Conservation (phyloP, 2,113 vertebrate species). For the Hystrix cristata region DNA sequence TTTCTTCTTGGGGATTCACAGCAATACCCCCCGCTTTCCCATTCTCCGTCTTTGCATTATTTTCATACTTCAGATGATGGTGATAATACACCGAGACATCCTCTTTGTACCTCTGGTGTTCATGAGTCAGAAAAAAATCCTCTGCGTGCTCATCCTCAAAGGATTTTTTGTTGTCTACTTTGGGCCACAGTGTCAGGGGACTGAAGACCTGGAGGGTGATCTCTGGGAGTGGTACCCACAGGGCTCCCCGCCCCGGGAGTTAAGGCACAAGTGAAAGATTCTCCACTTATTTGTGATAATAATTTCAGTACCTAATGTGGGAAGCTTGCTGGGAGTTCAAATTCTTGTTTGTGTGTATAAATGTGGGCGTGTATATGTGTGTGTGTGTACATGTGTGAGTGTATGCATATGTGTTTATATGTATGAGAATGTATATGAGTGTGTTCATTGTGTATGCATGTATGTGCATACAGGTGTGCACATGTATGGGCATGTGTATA, state of each 20-base stretch:
- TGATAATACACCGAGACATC: neutral
- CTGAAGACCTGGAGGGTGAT: neutral
- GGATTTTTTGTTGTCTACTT: neutral
- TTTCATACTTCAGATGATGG: neutral
- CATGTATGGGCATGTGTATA: neutral
- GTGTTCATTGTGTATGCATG: neutral
- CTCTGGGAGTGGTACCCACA: too few relatives aligned
- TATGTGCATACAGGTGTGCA: neutral
- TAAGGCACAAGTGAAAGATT: too few relatives aligned
- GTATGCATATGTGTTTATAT: neutral
- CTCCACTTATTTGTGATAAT: neutral
- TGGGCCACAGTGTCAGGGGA: accelerated
- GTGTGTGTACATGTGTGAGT: neutral
- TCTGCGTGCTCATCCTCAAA: accelerated
- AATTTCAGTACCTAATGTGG: neutral
- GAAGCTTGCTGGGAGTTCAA: neutral
- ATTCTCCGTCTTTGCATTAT: neutral
- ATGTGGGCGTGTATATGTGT: neutral
- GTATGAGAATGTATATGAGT: neutral
- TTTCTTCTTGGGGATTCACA: neutral
- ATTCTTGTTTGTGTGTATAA: neutral
- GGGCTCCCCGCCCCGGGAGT: too few relatives aligned
- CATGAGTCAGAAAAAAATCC: neutral
- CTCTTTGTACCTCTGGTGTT: neutral
- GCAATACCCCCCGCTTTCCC: neutral